phyloP scores from a whole-genome alignment of 2,888 invertebrate genomes.

The Platycheirus rosarum region DNA sequence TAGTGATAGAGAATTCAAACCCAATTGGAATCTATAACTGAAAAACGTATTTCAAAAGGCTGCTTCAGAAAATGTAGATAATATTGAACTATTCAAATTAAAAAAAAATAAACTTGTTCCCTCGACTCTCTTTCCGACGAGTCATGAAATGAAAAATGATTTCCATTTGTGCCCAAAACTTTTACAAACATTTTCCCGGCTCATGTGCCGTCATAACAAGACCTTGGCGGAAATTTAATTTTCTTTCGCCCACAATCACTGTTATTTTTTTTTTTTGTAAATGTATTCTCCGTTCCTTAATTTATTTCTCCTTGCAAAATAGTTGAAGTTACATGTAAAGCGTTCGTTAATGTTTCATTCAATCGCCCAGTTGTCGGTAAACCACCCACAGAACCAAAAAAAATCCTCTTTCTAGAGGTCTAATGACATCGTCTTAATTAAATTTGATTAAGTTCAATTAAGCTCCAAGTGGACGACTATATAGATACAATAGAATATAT shows the following conservation, averaged over 20 bases:
- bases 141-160: constrained; percentile 9
- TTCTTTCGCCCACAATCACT: constrained; percentile 26
- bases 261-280: constrained; percentile 13
- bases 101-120: too few species aligned
- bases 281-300: not conserved
- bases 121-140: not conserved
- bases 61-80: too few species aligned
- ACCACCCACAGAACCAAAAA: constrained; percentile 14
- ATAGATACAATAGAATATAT: constrained; percentile 12
- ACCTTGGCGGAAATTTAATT: constrained; percentile 63
- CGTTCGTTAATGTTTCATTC: constrained; percentile 41
- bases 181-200: constrained; percentile 6
- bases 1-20: too few species aligned
- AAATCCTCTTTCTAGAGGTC: constrained; percentile 3
- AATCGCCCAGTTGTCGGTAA: not conserved
- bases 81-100: too few species aligned
- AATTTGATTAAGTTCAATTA: constrained; percentile 74
- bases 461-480: constrained; percentile 47
- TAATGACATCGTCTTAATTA: constrained; percentile 71
- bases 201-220: constrained; percentile 30
- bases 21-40: too few species aligned
- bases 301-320: constrained; percentile 42
- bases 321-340: constrained; percentile 36
- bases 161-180: constrained; percentile 1
- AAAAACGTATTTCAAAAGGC: too few species aligned